phyloP scores from a whole-genome alignment of 2,888 invertebrate species.

The Strigamia maritima region DNA sequence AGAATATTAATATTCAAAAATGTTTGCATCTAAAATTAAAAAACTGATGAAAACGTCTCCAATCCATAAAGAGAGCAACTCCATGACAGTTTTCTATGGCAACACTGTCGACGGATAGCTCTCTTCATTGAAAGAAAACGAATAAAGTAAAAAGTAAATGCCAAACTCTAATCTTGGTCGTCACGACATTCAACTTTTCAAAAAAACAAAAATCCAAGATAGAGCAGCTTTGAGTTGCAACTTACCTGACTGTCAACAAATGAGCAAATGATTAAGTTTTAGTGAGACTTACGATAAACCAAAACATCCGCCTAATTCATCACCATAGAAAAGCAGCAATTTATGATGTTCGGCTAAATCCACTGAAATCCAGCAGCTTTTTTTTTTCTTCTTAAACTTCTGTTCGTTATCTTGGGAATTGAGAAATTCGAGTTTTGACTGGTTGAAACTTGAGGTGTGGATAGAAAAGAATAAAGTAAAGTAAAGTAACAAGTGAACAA shows the following conservation, averaged over 20 bases:
- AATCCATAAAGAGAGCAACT: conserved; percentile 99
- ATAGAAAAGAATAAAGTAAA: not conserved
- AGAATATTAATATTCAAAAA: no score
- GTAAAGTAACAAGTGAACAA: not conserved
- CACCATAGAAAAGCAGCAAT: not conserved
- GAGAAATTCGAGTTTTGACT: not conserved
- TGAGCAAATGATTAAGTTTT: not conserved
- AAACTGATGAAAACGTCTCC: conserved; percentile 54
- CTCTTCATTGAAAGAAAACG: conserved; percentile 70
- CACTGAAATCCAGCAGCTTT: no score
- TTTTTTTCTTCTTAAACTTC: no score
- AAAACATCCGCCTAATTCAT: not conserved
- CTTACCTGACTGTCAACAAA: not conserved
- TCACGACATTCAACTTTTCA: no score
- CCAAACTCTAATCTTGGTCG: not conserved
- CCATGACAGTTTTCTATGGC: conserved; percentile 90
- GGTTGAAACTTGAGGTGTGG: not conserved
- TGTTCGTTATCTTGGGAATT: not conserved
- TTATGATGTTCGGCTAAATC: not conserved
- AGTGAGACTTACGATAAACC: not conserved
- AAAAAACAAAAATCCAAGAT: no score
- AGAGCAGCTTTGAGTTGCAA: not conserved
- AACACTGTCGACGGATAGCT: conserved; percentile 99
- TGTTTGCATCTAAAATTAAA: no score
- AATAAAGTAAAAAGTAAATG: not conserved